A percentile compares a stretch with the other conserved stretches of the same genome.
These are phyloP conservation scores for Empis stercorea DNA, from an alignment of 2,888 invertebrate species.

Conservation along the genomic window DNA sequence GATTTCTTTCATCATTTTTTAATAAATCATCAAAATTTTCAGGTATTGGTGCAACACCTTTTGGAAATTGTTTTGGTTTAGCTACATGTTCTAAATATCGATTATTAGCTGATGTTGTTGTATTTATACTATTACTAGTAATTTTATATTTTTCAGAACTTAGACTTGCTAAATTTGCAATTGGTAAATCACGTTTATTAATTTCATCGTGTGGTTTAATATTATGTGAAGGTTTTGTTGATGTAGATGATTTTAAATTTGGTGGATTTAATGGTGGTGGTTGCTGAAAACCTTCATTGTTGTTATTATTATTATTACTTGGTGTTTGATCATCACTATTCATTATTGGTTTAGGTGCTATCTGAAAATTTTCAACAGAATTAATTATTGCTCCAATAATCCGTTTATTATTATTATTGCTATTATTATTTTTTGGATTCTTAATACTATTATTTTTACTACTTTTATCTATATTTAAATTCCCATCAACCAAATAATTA, in stretches of 20 bases:
- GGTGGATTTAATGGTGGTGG: slow-evolving; percentile 19
- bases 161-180: slow-evolving; percentile 24
- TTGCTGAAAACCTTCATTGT: slow-evolving; percentile 12
- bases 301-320: slow-evolving; percentile 3
- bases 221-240: neutral
- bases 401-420: neutral
- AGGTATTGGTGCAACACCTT: slow-evolving; percentile 33
- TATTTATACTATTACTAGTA: slow-evolving; percentile 19
- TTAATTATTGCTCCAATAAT: slow-evolving; percentile 23
- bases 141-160: slow-evolving; percentile 21
- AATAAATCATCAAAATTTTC: slow-evolving; percentile 30
- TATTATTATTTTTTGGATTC: neutral
- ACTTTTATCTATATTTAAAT: slow-evolving; percentile 1
- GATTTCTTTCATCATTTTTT: slow-evolving; percentile 18
- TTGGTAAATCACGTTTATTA: slow-evolving; percentile 18
- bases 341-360: slow-evolving; percentile 26
- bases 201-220: slow-evolving; percentile 6
- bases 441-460: slow-evolving; percentile 1
- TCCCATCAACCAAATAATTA: slow-evolving; percentile 2
- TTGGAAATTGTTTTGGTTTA: slow-evolving; percentile 26
- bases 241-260: slow-evolving; percentile 3
- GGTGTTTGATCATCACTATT: slow-evolving; percentile 7
- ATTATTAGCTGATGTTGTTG: slow-evolving; percentile 14
- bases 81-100: slow-evolving; percentile 14
- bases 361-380: slow-evolving; percentile 40